Conservation (phyloP, 2,113 vertebrate species). For the Lepus europaeus region DNA sequence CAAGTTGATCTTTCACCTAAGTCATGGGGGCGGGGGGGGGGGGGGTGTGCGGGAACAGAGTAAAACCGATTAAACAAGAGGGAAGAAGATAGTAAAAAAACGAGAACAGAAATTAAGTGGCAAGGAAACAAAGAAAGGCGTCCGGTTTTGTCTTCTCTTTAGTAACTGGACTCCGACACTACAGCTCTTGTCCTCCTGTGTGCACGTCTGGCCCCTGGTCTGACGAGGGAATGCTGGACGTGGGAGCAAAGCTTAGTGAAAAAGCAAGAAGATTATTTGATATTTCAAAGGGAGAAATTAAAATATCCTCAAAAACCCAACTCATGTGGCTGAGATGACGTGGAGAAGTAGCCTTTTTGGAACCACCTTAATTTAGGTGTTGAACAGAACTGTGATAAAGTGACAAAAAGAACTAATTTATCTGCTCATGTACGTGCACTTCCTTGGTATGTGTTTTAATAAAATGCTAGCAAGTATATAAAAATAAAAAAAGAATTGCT, state of each 20-base stretch:
- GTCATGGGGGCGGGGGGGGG: background rate
- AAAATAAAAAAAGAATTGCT: no score
- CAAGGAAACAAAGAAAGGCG: background rate
- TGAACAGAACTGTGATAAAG: no score
- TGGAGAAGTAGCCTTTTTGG: background rate
- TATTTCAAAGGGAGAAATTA: background rate
- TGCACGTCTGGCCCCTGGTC: background rate
- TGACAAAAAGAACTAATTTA: no score
- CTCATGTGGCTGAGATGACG: background rate
- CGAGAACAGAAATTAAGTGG: background rate
- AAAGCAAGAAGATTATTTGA: background rate
- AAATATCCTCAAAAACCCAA: background rate
- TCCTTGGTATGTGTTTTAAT: no score
- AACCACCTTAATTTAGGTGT: background rate
- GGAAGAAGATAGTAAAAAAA: background rate
- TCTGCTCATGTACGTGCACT: no score
- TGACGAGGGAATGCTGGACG: background rate
- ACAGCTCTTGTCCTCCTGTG: background rate
- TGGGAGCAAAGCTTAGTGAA: background rate
- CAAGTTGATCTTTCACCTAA: slow-evolving; percentile 13
- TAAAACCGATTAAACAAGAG: background rate
- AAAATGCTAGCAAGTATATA: no score
- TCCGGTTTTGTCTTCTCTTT: background rate
- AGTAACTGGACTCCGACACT: background rate
- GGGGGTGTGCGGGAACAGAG: background rate